Base-by-base conservation (phyloP, 2,797 vertebrate genomes). In the Sebastes variabilis region DNA sequence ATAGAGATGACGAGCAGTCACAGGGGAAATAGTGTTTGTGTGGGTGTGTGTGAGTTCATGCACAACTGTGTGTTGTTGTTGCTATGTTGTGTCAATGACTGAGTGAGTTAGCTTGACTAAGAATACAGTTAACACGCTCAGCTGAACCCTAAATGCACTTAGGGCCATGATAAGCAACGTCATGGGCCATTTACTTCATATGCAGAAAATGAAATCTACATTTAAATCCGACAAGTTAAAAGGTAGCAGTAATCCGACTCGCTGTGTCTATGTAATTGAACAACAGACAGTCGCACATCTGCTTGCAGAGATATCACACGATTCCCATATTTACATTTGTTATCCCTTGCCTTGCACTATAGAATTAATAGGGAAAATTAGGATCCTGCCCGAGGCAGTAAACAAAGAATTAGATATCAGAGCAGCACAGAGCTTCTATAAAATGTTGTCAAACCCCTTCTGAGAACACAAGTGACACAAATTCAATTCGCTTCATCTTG, bases 141-240 rank as follows among this genome's bases (percentile, higher is more conserved):
- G 86, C 79, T 82, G 82, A 90, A 88, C 67, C 78, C 75, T 82
- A 73, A 88, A 86, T 85, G 77, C 85, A 88, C 85, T 89, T 72
- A 75, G 34, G 66, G 84, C 89, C 79, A 77, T 67, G 86, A 87
- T 90, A 85, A 89, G 85, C 72, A 80, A 52, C 66, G 77, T 92
- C 91, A 91, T 9, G 84, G 88, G 49, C 80, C 88, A 92, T 94
- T 94, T 82, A 80, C 83, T 91, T 93, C 75, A 88, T 75, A 76
- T 74, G 65, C 87, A 89, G 72, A 77, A 89, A 91, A 92, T 88
- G 27, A 85, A 89, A 93, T 92, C 81, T 91, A 80, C 79, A 87
- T 88, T 89, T 87, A 90, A 91, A 94, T 85, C 76, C 62, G 69
- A 86, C 86, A 87, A 88, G 82, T 93, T 87, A 90, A 90, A 93